A percentile compares a stretch with the other conserved stretches of the same genome.
Evolutionary conservation across 2,888 invertebrate genomes (phyloP).

Genomic region (Ormia ochracea): DNA sequence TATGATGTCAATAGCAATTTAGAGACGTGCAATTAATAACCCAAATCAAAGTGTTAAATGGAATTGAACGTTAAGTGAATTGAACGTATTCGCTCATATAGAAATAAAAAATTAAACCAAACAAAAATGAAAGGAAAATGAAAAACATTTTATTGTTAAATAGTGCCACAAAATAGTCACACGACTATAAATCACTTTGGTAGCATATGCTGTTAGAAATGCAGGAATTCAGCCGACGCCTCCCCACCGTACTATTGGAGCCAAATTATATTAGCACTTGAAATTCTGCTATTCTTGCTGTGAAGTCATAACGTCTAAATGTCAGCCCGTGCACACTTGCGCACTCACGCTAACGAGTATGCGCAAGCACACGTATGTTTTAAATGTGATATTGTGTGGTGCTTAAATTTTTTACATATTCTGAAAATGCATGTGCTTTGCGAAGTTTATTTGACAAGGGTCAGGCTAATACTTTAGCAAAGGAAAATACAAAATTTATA

Average conservation of each 20-base stretch:
- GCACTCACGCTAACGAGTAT: neutral
- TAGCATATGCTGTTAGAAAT: conserved; percentile 45
- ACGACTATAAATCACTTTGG: conserved; percentile 40
- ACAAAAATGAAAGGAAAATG: neutral
- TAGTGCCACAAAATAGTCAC: conserved; percentile 17
- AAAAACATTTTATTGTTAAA: neutral
- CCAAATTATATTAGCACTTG: conserved; percentile 48
- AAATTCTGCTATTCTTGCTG: conserved; percentile 42
- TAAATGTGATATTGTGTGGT: neutral
- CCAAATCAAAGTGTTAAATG: conserved; percentile 46
- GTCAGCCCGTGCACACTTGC: neutral
- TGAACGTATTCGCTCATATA: neutral
- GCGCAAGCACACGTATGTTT: neutral
- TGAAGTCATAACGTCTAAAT: conserved; percentile 31
- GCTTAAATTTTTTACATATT: too few species aligned
- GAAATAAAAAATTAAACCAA: neutral
- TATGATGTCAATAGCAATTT: conserved; percentile 34
- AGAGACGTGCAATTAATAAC: conserved; percentile 34
- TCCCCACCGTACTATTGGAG: neutral
- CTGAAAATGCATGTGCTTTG: conserved; percentile 20
- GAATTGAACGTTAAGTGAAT: conserved; percentile 21
- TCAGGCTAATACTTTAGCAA: conserved; percentile 37
- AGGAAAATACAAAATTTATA: neutral
- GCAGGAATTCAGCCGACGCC: conserved; percentile 9
- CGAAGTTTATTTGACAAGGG: conserved; percentile 56